Percentiles rank a stretch among this genome's conserved stretches.
These are phyloP conservation scores for Acanthopleura granulata DNA, from an alignment of 2,888 invertebrate genomes.

Conservation along the genomic window DNA sequence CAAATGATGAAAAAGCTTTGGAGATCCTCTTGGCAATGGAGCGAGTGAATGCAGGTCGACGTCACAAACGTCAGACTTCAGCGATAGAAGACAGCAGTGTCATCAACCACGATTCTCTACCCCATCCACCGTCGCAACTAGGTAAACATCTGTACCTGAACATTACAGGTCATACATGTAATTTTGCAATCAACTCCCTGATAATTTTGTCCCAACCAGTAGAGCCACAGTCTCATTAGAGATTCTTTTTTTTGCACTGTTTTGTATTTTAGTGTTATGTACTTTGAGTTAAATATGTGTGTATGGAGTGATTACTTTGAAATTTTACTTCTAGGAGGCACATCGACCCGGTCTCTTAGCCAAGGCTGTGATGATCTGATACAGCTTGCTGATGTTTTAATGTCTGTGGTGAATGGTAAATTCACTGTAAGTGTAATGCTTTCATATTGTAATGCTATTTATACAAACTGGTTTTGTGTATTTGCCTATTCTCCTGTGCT, in stretches of 20 bases:
- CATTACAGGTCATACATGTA: too few relatives aligned
- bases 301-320: neutral
- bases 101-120: neutral
- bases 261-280: too few relatives aligned
- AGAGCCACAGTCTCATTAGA: too few relatives aligned
- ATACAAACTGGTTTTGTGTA: too few relatives aligned
- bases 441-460: too few relatives aligned
- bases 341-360: neutral
- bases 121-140: neutral
- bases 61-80: conserved; percentile 38
- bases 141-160: neutral
- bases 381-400: conserved; percentile 59
- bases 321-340: neutral
- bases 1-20: conserved; percentile 59
- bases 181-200: too few relatives aligned
- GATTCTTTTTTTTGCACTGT: too few relatives aligned
- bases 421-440: conserved; percentile 46
- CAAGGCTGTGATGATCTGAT: conserved; percentile 53
- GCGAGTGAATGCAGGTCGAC: conserved; percentile 44
- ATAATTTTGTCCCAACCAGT: too few relatives aligned
- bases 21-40: conserved; percentile 62
- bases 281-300: too few relatives aligned
- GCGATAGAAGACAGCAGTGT: conserved; percentile 33
- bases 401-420: conserved; percentile 60
- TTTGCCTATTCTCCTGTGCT: too few relatives aligned